phyloP scores from a whole-genome alignment of 2,113 vertebrate species.

The Myotis davidii region DNA sequence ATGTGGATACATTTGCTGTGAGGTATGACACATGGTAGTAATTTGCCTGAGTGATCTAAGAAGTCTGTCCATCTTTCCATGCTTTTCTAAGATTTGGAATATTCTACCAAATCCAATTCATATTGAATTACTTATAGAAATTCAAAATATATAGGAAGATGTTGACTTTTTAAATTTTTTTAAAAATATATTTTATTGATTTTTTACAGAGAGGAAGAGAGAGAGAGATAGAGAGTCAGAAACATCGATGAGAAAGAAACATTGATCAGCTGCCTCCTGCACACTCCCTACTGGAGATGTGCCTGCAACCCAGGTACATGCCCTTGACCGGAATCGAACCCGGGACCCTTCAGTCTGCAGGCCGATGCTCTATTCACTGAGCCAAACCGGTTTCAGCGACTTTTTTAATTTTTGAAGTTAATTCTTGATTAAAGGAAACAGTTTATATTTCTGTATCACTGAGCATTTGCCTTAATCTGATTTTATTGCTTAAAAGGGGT shows the following conservation, averaged over 20 bases:
- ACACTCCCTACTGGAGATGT: too few relatives aligned
- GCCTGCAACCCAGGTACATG: too few relatives aligned
- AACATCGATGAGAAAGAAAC: too few relatives aligned
- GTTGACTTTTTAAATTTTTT: too few relatives aligned
- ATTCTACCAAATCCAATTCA: neutral
- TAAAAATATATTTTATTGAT: too few relatives aligned
- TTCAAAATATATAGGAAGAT: neutral
- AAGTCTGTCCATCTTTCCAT: neutral
- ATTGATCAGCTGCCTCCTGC: too few relatives aligned
- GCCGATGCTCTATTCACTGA: too few relatives aligned
- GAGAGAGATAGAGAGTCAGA: too few relatives aligned
- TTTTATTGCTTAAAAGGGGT: neutral
- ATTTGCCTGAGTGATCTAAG: neutral
- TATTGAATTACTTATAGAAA: neutral
- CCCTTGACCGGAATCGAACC: too few relatives aligned
- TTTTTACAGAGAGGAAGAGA: too few relatives aligned
- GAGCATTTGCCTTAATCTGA: neutral
- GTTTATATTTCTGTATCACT: neutral
- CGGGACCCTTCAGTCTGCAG: too few relatives aligned
- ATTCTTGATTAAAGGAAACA: slow-evolving; percentile 8
- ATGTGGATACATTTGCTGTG: neutral
- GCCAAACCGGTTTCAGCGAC: too few relatives aligned
- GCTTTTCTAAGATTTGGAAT: neutral
- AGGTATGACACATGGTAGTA: slow-evolving; percentile 6
- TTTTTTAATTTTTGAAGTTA: neutral